Conservation (phyloP, 23 tunicate genomes). For the Phallusia fumigata region DNA sequence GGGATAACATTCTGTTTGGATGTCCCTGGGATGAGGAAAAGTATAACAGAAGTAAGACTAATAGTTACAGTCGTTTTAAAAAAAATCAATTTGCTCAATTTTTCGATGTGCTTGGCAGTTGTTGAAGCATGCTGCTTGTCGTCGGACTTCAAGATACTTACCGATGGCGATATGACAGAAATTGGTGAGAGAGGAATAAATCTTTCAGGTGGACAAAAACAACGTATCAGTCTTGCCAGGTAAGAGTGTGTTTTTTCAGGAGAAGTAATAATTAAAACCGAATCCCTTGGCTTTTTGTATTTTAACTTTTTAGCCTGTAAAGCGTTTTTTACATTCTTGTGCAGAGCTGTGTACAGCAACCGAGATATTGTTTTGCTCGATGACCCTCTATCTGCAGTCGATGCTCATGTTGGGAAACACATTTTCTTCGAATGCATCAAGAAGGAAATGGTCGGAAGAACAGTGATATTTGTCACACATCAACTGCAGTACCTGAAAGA, state of each 20-base stretch:
- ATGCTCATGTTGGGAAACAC: constrained; percentile 96
- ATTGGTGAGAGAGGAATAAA: constrained; percentile 95
- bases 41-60: constrained; percentile 59
- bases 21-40: constrained; percentile 65
- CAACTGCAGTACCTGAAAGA: constrained; percentile 88
- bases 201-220: constrained; percentile 97
- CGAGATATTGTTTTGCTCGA: constrained; percentile 84
- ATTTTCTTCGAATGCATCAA: constrained; percentile 94
- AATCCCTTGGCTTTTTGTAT: neutral
- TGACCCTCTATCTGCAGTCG: constrained; percentile 97
- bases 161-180: constrained; percentile 84
- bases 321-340: neutral
- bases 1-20: constrained; percentile 89
- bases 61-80: neutral
- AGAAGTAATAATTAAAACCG: too few species aligned
- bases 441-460: constrained; percentile 54
- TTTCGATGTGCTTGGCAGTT: neutral
- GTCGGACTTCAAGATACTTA: constrained; percentile 74
- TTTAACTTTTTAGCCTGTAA: neutral
- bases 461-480: constrained; percentile 90
- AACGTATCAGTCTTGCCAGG: constrained; percentile 89
- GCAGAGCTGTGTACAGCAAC: constrained; percentile 92
- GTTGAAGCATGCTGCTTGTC: constrained; percentile 57
- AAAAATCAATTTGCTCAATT: too few species aligned
- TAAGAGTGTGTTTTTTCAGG: neutral